Evolutionary conservation across 64 coral and sea anemone species (phyloP).

Genomic region (Montipora capricornis): DNA sequence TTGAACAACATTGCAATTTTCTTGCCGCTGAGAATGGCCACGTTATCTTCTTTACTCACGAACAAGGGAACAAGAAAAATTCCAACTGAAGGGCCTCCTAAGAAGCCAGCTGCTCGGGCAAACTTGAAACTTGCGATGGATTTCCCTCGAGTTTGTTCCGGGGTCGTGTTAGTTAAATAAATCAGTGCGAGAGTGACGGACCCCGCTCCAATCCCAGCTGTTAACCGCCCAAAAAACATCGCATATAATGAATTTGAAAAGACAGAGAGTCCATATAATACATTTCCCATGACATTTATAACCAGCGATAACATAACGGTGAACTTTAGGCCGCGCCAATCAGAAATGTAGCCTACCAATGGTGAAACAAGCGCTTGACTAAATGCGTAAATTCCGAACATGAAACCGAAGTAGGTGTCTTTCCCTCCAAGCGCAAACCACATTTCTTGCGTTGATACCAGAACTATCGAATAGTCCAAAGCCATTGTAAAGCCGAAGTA

Average conservation of each 20-base stretch:
- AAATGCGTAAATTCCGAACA: slow-evolving; percentile 93
- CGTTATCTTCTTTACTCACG: neutral
- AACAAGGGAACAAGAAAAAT: slow-evolving; percentile 72
- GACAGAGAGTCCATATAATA: slow-evolving; percentile 83
- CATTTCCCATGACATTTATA: slow-evolving; percentile 85
- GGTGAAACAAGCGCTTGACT: slow-evolving; percentile 83
- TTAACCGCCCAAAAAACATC: slow-evolving; percentile 82
- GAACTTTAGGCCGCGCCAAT: slow-evolving; percentile 88
- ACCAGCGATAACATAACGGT: slow-evolving; percentile 74
- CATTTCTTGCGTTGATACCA: slow-evolving; percentile 79
- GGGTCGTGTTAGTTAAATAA: slow-evolving; percentile 88
- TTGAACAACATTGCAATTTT: slow-evolving; percentile 72
- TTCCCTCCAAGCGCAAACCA: slow-evolving; percentile 79
- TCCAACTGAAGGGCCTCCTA: slow-evolving; percentile 85
- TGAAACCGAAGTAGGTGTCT: slow-evolving; percentile 72
- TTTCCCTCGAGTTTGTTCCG: slow-evolving; percentile 82
- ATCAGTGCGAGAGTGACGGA: slow-evolving; percentile 78
- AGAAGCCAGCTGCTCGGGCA: slow-evolving; percentile 83
- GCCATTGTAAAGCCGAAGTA: slow-evolving; percentile 98
- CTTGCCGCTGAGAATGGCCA: neutral
- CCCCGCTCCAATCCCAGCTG: slow-evolving; percentile 88
- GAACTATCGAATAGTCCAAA: slow-evolving; percentile 88
- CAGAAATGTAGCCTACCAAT: slow-evolving; percentile 90
- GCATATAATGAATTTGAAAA: slow-evolving; percentile 68
- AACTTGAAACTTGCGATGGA: slow-evolving; percentile 83